Evolutionary conservation across 2,888 invertebrate genomes (phyloP), one percentile per base, ranked within the genome.

Genomic region (Folsomia manolachei): DNA sequence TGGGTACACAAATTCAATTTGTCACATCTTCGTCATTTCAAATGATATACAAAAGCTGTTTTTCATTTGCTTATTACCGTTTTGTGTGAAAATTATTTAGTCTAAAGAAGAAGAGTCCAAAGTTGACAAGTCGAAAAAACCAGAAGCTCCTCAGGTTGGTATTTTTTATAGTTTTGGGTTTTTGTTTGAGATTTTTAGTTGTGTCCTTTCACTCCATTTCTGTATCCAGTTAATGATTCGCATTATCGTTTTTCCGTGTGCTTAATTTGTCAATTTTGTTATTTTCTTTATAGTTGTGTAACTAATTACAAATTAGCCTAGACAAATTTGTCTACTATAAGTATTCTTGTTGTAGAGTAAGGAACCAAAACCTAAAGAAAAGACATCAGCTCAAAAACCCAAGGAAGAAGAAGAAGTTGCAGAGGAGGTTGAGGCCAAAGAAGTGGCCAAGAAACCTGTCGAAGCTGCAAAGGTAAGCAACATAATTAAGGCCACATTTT

Each of bases 401-500:
- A 73, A 71, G 39, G 71, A 72, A 68, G 64, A 68, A 27, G 56
- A 56, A 27, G 63, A 70, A 63, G 60, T 70, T 53, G 39, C 4
- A 39, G 39, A 39, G 9, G 78, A 72, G 68, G 76, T 73, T 18
- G 14, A 39, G 39, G n/a, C n/a, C n/a, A 77, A 80, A 71, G 74
- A 75, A 74, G 82, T 83, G 77, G 82, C 83, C 71, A 82, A 83
- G 70, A 82, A 83, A 72, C 68, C 73, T 72, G 63, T 72, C n/a
- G 72, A 77, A 66, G 62, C 77, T 71, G 75, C 79, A 73, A 76
- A 71, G 76, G 77, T 71, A 69, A 23, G 71, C 66, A 74, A 71
- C 66, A 70, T 66, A 63, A 56, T 14, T 66, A 76, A 75, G 68
- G 70, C 70, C 52, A 65, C 65, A 70, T 24, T 65, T 39, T 67